Evolutionary conservation across 2,113 vertebrate species (phyloP).

Genomic region (Oenanthe melanoleuca): DNA sequence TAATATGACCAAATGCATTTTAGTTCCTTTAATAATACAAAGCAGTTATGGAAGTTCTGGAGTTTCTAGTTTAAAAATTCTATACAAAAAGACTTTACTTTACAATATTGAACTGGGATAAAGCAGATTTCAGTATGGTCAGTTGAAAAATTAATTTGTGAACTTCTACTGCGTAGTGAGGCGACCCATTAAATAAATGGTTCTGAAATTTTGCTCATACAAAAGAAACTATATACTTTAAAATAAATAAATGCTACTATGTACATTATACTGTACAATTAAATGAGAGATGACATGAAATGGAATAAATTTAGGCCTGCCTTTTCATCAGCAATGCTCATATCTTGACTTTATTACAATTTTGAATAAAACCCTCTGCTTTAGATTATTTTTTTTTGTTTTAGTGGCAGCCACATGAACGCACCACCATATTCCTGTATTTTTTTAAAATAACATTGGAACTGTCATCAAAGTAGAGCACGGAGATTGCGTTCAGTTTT

Average conservation of each 20-base stretch:
- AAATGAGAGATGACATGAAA: slow-evolving; percentile 78
- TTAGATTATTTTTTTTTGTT: slow-evolving; percentile 49
- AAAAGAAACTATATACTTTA: slow-evolving; percentile 75
- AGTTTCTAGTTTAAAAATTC: slow-evolving; percentile 35
- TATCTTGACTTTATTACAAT: slow-evolving; percentile 67
- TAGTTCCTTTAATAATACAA: slow-evolving; percentile 57
- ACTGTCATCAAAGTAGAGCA: slow-evolving; percentile 98
- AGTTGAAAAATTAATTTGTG: slow-evolving; percentile 38
- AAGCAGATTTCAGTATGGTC: slow-evolving; percentile 25
- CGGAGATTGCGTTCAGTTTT: slow-evolving; percentile 98
- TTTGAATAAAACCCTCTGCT: slow-evolving; percentile 56
- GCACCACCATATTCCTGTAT: slow-evolving; percentile 98
- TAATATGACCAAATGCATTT: slow-evolving; percentile 52
- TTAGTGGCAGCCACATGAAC: slow-evolving; percentile 97
- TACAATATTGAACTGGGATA: slow-evolving; percentile 31
- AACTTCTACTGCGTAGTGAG: slow-evolving; percentile 27
- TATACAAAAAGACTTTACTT: slow-evolving; percentile 45
- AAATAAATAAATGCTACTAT: slow-evolving; percentile 99
- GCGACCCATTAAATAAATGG: slow-evolving; percentile 59
- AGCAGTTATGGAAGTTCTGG: slow-evolving; percentile 56
- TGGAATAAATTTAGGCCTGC: slow-evolving; percentile 63
- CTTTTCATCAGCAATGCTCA: slow-evolving; percentile 48
- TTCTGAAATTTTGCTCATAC: slow-evolving; percentile 63
- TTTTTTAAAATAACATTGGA: slow-evolving; percentile 99
- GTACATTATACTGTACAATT: slow-evolving; percentile 95